Base-by-base conservation (phyloP, 2,113 vertebrate genomes). In the Callipepla californica region DNA sequence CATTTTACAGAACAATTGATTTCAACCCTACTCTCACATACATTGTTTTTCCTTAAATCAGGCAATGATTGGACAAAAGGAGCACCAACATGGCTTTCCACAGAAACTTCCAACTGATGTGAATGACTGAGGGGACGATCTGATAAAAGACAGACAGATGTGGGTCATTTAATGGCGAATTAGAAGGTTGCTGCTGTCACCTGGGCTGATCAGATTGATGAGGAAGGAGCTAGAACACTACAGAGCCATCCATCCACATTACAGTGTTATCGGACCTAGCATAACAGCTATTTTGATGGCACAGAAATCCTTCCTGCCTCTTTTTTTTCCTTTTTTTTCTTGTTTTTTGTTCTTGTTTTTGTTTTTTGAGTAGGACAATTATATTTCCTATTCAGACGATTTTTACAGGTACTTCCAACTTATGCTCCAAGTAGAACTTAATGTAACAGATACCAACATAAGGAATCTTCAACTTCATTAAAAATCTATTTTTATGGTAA, bases 161-260 rank as follows among this genome's bases (percentile, higher is more conserved):
- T 0, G 0, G 70, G 87, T 50, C 79, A 90, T 90, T 92, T 90
- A 48, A 32, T 34, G 36, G 5, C 20, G 85, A 78, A 95, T 48
- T 53, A 65, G 81, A 58, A 91, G 63, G 45, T 42, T 62, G 75
- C 55, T 91, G 48, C 70, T 91, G 70, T 63, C 11, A 8, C 38
- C 75, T 73, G 59, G 14, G 42, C 68, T 94, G 82, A 87, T 70
- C 63, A 93, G 74, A 87, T 9, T 85, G 79, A 85, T 87, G 82
- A 94, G 66, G 48, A 87, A 93, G 62, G 28, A 87, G 50, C 13
- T 67, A 63, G 75, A 89, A 77, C 45, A 57, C 30, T 47, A 50
- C 58, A 85, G 53, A 76, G n/a, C 7, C 47, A 79, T 72, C 48
- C 70, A 95, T 62, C 48, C 45, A 73, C 44, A 22, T 87, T 82